Conservation (phyloP, 2,888 invertebrate genomes). For the Arge pagana region DNA sequence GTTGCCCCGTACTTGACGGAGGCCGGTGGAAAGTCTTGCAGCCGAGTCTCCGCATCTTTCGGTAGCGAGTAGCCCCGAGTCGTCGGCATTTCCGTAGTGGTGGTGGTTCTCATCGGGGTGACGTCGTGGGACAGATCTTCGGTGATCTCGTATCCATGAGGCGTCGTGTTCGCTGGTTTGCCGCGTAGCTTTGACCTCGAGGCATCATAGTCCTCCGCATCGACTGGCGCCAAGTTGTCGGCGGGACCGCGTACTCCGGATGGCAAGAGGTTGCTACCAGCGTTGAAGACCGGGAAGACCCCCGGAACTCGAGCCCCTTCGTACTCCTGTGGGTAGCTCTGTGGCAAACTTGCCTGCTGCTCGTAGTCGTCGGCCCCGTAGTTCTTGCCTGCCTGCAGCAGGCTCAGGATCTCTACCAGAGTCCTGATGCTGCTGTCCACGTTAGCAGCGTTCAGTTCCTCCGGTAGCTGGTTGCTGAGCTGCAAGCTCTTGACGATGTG, state of each 20-base stretch:
- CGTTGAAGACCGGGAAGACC: too few species aligned
- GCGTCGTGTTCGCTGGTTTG: not conserved
- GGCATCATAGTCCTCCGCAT: too few species aligned
- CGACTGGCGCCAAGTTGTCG: too few species aligned
- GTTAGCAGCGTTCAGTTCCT: constrained; percentile 76
- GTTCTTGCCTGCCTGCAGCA: constrained; percentile 63
- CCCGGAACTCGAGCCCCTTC: too few species aligned
- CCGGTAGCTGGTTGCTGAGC: constrained; percentile 75
- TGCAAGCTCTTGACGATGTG: constrained; percentile 75
- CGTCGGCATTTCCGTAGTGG: constrained; percentile 36
- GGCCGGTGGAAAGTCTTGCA: constrained; percentile 34
- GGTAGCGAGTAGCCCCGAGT: constrained; percentile 33
- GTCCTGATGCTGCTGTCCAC: constrained; percentile 80
- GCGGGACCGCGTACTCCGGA: too few species aligned
- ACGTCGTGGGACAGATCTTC: constrained; percentile 39
- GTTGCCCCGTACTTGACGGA: constrained; percentile 54
- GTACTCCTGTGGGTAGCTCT: constrained; percentile 2
- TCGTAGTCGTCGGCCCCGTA: constrained; percentile 50
- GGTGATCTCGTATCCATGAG: constrained; percentile 37
- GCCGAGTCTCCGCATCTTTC: constrained; percentile 28
- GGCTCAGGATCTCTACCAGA: constrained; percentile 73
- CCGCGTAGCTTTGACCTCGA: too few species aligned
- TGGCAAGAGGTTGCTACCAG: too few species aligned
- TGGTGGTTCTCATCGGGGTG: constrained; percentile 27
- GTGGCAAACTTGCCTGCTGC: constrained; percentile 14